Percentiles rank a stretch among this genome's conserved stretches.
These are phyloP conservation scores for Cylas formicarius DNA, from an alignment of 1,140 invertebrate genomes.

Conservation along the genomic window DNA sequence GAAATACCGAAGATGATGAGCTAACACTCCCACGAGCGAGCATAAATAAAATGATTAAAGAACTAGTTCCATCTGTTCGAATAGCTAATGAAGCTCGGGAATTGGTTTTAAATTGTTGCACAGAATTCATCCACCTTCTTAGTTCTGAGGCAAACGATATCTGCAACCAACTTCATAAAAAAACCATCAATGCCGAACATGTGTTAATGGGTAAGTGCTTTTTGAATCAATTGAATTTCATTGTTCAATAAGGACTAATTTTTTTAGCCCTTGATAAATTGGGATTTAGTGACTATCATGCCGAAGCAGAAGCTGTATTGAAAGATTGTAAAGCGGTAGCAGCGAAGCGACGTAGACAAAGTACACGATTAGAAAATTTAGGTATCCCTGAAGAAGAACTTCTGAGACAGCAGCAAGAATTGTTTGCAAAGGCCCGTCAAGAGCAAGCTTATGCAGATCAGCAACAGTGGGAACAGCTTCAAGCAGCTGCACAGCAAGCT, in stretches of 20 bases:
- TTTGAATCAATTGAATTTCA: too few relatives aligned
- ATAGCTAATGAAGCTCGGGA: slow-evolving; percentile 95
- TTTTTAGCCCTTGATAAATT: slow-evolving; percentile 81
- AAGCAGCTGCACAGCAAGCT: slow-evolving; percentile 52
- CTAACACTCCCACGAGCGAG: slow-evolving; percentile 90
- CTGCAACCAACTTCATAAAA: slow-evolving; percentile 92
- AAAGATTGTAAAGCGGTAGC: slow-evolving; percentile 95
- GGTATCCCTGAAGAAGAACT: slow-evolving; percentile 97
- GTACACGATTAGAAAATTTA: slow-evolving; percentile 89
- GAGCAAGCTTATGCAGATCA: slow-evolving; percentile 83
- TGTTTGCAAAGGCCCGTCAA: slow-evolving; percentile 94
- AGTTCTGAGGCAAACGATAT: slow-evolving; percentile 96
- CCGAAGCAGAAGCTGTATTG: slow-evolving; percentile 88
- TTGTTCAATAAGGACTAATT: not conserved
- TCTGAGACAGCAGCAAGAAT: slow-evolving; percentile 91
- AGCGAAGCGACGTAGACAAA: slow-evolving; percentile 86
- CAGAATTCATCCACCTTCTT: slow-evolving; percentile 94
- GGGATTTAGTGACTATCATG: slow-evolving; percentile 88
- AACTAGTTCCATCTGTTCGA: slow-evolving; percentile 82
- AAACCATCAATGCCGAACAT: slow-evolving; percentile 97
- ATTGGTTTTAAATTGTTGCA: slow-evolving; percentile 92
- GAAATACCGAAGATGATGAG: slow-evolving; percentile 75
- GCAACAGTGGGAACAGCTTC: slow-evolving; percentile 81
- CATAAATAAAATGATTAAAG: slow-evolving; percentile 98
- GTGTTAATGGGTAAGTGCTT: slow-evolving; percentile 65